These are phyloP conservation scores for Agriopis marginaria DNA, from an alignment of 2,888 invertebrate species.

Conservation along the genomic window DNA sequence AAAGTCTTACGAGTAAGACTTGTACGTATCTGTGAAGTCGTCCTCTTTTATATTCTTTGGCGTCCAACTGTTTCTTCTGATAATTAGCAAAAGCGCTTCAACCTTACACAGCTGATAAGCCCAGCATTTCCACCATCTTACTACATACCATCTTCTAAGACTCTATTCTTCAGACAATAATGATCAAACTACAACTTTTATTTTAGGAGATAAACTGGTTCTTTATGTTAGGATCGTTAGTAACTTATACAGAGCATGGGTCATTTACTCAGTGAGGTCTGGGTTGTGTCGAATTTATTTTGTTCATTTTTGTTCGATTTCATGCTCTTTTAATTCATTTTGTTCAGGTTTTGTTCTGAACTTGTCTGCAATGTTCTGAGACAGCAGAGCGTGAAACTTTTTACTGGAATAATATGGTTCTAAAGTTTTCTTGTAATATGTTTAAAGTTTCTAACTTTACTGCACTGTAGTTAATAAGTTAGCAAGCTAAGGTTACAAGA, in stretches of 20 bases:
- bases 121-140: constrained; percentile 52
- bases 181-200: constrained; percentile 37
- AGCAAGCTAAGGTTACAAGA: no score
- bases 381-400: constrained; percentile 8
- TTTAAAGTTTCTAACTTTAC: constrained; percentile 3
- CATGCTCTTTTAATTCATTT: constrained; percentile 8
- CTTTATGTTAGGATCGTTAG: constrained; percentile 48
- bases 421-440: constrained; percentile 5
- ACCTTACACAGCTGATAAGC: constrained; percentile 64
- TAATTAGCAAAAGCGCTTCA: constrained; percentile 69
- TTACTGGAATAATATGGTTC: constrained; percentile 6
- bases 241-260: constrained; percentile 51
- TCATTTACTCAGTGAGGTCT: constrained; percentile 48
- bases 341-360: neutral
- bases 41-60: constrained; percentile 31
- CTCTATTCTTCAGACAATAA: constrained; percentile 44
- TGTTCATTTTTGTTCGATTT: constrained; percentile 5
- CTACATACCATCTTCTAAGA: constrained; percentile 35
- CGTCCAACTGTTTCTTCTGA: constrained; percentile 57
- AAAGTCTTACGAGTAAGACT: neutral
- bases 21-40: neutral
- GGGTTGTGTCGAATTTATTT: constrained; percentile 46
- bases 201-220: constrained; percentile 10
- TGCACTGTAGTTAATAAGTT: neutral
- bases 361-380: neutral